These are phyloP conservation scores for Xenopus borealis DNA, from an alignment of 2,113 vertebrate genomes.

Conservation along the genomic window DNA sequence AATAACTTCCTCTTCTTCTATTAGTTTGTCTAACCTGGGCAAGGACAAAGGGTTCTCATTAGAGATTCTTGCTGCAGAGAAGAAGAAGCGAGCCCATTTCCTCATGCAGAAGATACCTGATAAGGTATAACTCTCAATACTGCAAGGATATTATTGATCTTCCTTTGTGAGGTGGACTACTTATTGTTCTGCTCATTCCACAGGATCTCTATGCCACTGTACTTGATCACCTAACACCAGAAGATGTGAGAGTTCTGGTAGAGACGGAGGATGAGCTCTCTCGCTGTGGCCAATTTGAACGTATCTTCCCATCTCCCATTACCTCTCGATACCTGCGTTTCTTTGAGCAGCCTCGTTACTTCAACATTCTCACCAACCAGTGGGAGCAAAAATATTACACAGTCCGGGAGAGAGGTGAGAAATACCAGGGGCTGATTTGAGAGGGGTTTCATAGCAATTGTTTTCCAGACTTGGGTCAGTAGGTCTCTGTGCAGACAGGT, in stretches of 20 bases:
- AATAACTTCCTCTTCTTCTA: background rate
- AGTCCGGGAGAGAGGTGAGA: slow-evolving; percentile 75
- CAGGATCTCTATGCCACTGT: slow-evolving; percentile 80
- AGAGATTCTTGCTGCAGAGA: slow-evolving; percentile 75
- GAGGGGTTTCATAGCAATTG: too few relatives aligned
- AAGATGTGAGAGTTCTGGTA: slow-evolving; percentile 81
- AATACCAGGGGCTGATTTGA: background rate
- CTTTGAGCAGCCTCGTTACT: slow-evolving; percentile 88
- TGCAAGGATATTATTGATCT: too few relatives aligned
- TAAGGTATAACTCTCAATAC: slow-evolving; percentile 62
- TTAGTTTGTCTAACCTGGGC: slow-evolving; percentile 58
- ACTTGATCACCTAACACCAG: slow-evolving; percentile 84
- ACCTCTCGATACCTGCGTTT: slow-evolving; percentile 88
- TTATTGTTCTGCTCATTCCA: background rate
- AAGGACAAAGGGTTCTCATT: slow-evolving; percentile 60
- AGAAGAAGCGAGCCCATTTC: slow-evolving; percentile 85
- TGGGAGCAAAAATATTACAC: slow-evolving; percentile 86
- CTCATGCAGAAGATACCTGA: slow-evolving; percentile 74
- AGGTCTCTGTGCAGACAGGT: too few relatives aligned
- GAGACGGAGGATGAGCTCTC: slow-evolving; percentile 87
- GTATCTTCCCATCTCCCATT: slow-evolving; percentile 78
- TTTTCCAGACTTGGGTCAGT: too few relatives aligned
- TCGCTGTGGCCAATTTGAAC: slow-evolving; percentile 83
- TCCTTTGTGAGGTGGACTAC: too few relatives aligned
- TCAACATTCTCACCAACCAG: slow-evolving; percentile 86